Base-by-base conservation (phyloP, 1,140 invertebrate species). In the Nylanderia fulva region DNA sequence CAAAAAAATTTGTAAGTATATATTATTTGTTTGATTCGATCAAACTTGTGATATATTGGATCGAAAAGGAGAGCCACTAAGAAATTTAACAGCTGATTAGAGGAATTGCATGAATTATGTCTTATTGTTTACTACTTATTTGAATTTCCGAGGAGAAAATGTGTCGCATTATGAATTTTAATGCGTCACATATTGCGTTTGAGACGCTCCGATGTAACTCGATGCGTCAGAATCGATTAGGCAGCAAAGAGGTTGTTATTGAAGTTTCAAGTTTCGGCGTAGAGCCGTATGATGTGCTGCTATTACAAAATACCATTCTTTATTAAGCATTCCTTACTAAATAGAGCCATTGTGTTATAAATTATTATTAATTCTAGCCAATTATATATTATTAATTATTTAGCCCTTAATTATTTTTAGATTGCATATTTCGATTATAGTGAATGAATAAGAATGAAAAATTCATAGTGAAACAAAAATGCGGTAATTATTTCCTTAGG, bases 161-260 rank as follows among this genome's bases (percentile, higher is more conserved):
- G 13, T 64, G n/a, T 54, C 27, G 15, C 29, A 36, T 1, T 29
- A 33, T 27, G 13, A 29, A 2, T 9, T 64, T 2, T 39, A 39
- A 3, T 39, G 29, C 24, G 15, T 18, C 29, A 11, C 13, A 27
- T 33, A 15, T 24, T 54, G 29, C n/a, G 4, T 24, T 52, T 42
- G 33, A 18, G 21, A 11, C n/a, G 45, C 39, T 13, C 60, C 52
- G 56, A 33, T 42, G 56, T 24, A 72, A 82, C 68, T 74, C 24
- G 56, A 82, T 58, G 79, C 56, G 15, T 11, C 36, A n/a, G 66
- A 80, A 71, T 64, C 39, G 74, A 64, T 77, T 77, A 77, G 63
- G 45, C 39, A 48, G 58, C 60, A 77, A 33, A 77, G n/a, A n/a
- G 58, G 18, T 77, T 77, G 27, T 77, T 77, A 77, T 77, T 39